Conservation (phyloP, 2,888 invertebrate species). For the Automeris io region DNA sequence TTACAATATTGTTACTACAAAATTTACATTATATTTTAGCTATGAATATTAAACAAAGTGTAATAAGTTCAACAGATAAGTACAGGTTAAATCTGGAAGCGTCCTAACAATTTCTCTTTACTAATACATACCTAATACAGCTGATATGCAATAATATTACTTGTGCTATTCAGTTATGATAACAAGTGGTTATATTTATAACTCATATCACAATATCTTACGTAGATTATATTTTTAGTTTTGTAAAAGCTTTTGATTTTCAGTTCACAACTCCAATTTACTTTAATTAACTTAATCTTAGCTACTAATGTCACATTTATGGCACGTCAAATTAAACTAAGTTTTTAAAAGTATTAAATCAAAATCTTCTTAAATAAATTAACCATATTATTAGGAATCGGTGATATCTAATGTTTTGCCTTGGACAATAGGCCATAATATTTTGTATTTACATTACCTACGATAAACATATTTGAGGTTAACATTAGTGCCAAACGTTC, state of each 20-base stretch:
- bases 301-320: slow-evolving; percentile 46
- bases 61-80: slow-evolving; percentile 30
- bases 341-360: slow-evolving; percentile 20
- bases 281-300: slow-evolving; percentile 42
- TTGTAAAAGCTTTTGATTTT: slow-evolving; percentile 64
- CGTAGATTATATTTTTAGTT: slow-evolving; percentile 63
- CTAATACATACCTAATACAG: slow-evolving; percentile 49
- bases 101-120: slow-evolving; percentile 30
- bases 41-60: slow-evolving; percentile 22
- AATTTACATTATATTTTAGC: not conserved
- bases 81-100: slow-evolving; percentile 32
- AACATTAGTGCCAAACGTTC: slow-evolving; percentile 73
- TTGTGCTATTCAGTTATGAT: slow-evolving; percentile 64
- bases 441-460: slow-evolving; percentile 25
- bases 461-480: slow-evolving; percentile 32
- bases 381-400: slow-evolving; percentile 7
- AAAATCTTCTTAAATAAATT: slow-evolving; percentile 19
- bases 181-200: slow-evolving; percentile 66
- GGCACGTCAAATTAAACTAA: slow-evolving; percentile 63
- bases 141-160: slow-evolving; percentile 72
- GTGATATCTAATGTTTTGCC: slow-evolving; percentile 4
- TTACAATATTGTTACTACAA: slow-evolving; percentile 9
- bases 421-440: slow-evolving; percentile 1
- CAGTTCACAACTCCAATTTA: slow-evolving; percentile 70
- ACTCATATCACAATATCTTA: slow-evolving; percentile 73